Evolutionary conservation across 2,888 invertebrate species (phyloP).

Genomic region (Ichneumon xanthorius): DNA sequence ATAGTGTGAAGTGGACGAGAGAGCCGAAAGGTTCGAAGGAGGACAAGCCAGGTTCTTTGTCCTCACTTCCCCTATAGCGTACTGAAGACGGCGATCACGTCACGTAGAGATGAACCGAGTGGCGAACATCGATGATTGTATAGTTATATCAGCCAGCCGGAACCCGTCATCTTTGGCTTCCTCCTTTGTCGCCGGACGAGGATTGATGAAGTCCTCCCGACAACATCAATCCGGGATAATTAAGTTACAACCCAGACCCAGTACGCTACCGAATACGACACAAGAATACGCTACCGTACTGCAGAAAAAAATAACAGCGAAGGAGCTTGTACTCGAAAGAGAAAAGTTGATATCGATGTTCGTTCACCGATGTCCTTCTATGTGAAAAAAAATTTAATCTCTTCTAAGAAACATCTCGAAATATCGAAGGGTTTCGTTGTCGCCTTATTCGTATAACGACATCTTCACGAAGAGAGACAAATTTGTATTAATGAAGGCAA

Average conservation of each 20-base stretch:
- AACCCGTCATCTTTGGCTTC: conserved; percentile 72
- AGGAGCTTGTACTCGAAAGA: conserved; percentile 16
- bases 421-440: not conserved
- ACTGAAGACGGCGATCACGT: conserved; percentile 17
- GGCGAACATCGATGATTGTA: conserved; percentile 11
- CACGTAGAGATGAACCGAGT: not conserved
- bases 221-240: conserved; percentile 72
- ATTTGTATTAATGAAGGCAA: conserved; percentile 29
- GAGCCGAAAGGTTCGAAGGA: not conserved
- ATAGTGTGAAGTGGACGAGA: not conserved
- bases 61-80: not conserved
- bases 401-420: not conserved
- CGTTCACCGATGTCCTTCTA: not conserved
- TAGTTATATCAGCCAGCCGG: conserved; percentile 5
- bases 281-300: conserved; percentile 4
- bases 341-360: conserved; percentile 30
- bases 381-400: not conserved
- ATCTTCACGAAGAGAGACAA: not conserved
- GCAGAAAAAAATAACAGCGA: conserved; percentile 7
- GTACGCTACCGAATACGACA: conserved; percentile 27
- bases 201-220: conserved; percentile 72
- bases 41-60: conserved; percentile 22
- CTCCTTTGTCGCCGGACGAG: conserved; percentile 70
- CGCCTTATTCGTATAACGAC: not conserved
- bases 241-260: conserved; percentile 65